Evolutionary conservation across 2,888 invertebrate species (phyloP).

Genomic region (Gasteruption jaculator): DNA sequence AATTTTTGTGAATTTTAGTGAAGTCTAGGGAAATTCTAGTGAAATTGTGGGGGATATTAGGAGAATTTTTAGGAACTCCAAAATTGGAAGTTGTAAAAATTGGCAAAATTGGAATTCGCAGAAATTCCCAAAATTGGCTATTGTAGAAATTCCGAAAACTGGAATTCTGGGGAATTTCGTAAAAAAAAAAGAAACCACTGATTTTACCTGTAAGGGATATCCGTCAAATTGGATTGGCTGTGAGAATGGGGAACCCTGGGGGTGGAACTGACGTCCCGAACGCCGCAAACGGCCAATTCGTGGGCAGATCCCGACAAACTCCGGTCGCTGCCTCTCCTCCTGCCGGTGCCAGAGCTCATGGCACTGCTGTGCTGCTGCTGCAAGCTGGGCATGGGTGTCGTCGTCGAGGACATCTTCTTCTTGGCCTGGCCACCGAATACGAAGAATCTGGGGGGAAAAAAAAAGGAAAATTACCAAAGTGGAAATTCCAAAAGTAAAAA

Average conservation of each 20-base stretch:
- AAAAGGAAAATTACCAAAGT: neutral
- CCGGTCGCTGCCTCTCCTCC: slow-evolving; percentile 78
- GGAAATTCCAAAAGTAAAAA: neutral
- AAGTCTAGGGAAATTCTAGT: no score
- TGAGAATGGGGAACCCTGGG: slow-evolving; percentile 76
- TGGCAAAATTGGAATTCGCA: no score
- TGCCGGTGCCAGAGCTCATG: slow-evolving; percentile 42
- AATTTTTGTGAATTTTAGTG: no score
- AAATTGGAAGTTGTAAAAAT: no score
- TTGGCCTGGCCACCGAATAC: slow-evolving; percentile 84
- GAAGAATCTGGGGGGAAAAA: slow-evolving; percentile 72
- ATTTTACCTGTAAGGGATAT: slow-evolving; percentile 82
- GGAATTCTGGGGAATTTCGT: no score
- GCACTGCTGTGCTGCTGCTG: slow-evolving; percentile 43
- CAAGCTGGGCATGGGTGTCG: slow-evolving; percentile 53
- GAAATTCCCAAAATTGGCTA: no score
- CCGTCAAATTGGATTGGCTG: slow-evolving; percentile 85
- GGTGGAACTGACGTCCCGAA: slow-evolving; percentile 55
- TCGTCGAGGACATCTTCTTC: slow-evolving; percentile 70
- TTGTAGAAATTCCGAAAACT: no score
- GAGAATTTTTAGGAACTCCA: no score
- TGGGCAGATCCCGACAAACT: slow-evolving; percentile 81
- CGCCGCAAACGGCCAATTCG: slow-evolving; percentile 72
- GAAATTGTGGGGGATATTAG: no score
- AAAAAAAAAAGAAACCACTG: no score